phyloP scores from a whole-genome alignment of 2,888 invertebrate genomes.

The Onthophagus sagittarius region DNA sequence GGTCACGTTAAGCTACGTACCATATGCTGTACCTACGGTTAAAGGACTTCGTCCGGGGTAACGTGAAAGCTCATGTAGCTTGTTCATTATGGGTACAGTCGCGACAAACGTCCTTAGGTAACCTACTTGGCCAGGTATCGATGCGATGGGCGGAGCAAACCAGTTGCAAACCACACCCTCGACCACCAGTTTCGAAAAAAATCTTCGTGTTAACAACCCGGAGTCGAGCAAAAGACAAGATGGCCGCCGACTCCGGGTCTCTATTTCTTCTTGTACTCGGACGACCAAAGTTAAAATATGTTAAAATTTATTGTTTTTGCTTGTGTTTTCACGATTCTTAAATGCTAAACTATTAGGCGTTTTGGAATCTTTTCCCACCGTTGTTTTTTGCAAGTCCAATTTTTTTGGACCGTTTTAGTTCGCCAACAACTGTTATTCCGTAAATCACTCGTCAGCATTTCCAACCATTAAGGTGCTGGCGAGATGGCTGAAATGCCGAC shows the following conservation, averaged over 20 bases:
- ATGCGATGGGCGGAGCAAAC: slow-evolving; percentile 36
- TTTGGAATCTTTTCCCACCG: neutral
- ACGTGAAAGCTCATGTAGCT: slow-evolving; percentile 33
- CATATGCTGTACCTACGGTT: neutral
- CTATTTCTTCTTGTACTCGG: slow-evolving; percentile 35
- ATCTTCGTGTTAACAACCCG: slow-evolving; percentile 47
- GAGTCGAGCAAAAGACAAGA: slow-evolving; percentile 43
- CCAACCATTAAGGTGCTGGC: neutral
- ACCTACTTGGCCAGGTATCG: slow-evolving; percentile 22
- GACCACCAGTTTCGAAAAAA: slow-evolving; percentile 38
- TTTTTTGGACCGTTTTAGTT: neutral
- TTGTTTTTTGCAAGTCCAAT: neutral
- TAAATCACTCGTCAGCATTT: neutral
- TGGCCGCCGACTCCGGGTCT: slow-evolving; percentile 46
- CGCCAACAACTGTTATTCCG: neutral
- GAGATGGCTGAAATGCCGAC: neutral
- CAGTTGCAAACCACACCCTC: slow-evolving; percentile 39
- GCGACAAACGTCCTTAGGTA: slow-evolving; percentile 42
- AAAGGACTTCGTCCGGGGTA: slow-evolving; percentile 1
- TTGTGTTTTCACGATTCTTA: neutral
- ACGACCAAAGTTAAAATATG: neutral
- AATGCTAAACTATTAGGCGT: neutral
- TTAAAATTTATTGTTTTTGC: neutral
- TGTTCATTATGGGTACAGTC: slow-evolving; percentile 39
- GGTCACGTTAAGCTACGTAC: neutral